Percentiles rank a stretch among this genome's conserved stretches.
Evolutionary conservation across 2,113 vertebrate species (phyloP).

Genomic region (Galeopterus variegatus): DNA sequence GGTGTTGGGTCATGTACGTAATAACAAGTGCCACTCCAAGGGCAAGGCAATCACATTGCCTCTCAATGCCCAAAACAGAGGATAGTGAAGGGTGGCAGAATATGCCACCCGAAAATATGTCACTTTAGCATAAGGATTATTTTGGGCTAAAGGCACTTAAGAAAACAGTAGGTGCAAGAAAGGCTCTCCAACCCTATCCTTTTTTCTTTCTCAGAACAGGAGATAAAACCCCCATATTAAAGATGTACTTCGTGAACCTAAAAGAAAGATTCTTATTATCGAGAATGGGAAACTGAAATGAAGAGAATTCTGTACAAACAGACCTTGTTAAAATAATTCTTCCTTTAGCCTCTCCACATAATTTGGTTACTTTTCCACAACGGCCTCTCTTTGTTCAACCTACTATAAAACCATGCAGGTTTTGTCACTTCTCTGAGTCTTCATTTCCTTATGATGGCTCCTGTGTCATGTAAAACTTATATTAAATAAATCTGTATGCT

Average conservation of each 20-base stretch:
- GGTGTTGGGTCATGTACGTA: neutral
- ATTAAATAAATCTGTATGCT: neutral
- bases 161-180: neutral
- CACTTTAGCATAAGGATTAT: neutral
- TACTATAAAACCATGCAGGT: neutral
- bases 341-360: neutral
- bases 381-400: neutral
- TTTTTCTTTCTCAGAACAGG: neutral
- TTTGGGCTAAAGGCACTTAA: neutral
- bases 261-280: neutral
- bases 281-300: neutral
- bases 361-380: neutral
- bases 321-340: neutral
- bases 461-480: neutral
- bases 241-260: neutral
- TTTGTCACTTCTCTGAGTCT: neutral
- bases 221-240: neutral
- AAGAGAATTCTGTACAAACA: neutral
- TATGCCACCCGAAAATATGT: neutral
- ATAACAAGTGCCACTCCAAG: neutral
- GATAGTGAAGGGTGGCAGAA: neutral
- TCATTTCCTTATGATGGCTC: neutral
- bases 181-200: neutral
- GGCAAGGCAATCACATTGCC: neutral
- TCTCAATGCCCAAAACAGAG: neutral